Conservation (phyloP, 2,888 invertebrate genomes). For the Autographa gamma region DNA sequence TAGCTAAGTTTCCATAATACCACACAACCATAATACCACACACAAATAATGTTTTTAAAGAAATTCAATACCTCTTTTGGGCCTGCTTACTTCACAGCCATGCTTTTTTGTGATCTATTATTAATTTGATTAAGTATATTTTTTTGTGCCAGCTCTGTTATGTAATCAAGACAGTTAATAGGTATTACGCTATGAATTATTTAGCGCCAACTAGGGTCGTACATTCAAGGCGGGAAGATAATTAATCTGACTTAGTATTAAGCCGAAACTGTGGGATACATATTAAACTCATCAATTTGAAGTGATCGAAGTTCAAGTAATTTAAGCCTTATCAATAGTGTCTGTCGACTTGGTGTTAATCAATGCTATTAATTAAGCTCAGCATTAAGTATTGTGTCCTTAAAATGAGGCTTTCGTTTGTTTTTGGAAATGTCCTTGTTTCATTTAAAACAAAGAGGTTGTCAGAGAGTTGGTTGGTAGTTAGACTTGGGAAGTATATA, state of each 20-base stretch:
- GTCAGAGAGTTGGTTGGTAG: too few species aligned
- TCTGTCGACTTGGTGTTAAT: background rate
- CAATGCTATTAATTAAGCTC: background rate
- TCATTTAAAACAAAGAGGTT: too few species aligned
- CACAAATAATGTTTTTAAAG: too few species aligned
- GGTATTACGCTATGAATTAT: slow-evolving; percentile 25
- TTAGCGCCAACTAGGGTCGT: background rate
- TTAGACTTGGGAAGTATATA: too few species aligned
- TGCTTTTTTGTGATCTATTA: too few species aligned
- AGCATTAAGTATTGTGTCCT: background rate
- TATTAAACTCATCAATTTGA: background rate
- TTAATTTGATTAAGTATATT: too few species aligned
- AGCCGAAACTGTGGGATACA: background rate
- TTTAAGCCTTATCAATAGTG: background rate
- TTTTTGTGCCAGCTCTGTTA: background rate
- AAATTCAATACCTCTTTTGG: too few species aligned
- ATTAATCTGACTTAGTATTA: slow-evolving; percentile 14
- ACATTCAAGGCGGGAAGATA: background rate
- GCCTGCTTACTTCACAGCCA: too few species aligned
- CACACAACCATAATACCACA: too few species aligned
- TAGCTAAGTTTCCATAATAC: too few species aligned
- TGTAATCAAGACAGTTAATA: too few species aligned
- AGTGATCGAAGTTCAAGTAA: background rate
- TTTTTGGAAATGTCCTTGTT: too few species aligned
- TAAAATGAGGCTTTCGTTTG: background rate